phyloP scores from a whole-genome alignment of 2,888 invertebrate genomes.

The Melitaea athalia region DNA sequence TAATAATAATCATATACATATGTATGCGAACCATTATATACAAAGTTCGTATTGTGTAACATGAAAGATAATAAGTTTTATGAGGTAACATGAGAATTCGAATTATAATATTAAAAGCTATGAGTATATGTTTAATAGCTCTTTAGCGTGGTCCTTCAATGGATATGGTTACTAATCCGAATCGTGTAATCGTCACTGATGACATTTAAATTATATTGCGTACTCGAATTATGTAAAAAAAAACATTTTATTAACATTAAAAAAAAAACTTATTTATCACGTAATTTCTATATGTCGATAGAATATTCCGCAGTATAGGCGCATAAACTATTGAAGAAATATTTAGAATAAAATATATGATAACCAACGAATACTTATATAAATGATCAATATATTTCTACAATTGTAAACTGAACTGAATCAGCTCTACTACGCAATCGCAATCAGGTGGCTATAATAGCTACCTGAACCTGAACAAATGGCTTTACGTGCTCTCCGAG shows the following conservation, averaged over 20 bases:
- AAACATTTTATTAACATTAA: neutral
- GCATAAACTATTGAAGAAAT: no score
- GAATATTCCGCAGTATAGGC: no score
- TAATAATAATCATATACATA: conserved; percentile 26
- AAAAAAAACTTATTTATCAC: neutral
- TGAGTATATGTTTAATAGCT: conserved; percentile 1
- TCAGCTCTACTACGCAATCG: no score
- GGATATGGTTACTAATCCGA: neutral
- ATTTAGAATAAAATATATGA: no score
- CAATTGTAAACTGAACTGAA: no score
- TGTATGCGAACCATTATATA: conserved; percentile 25
- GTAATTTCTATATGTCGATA: no score
- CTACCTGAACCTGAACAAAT: no score
- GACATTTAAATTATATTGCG: conserved; percentile 9
- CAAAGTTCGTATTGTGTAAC: conserved; percentile 5
- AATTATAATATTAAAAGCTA: conserved; percentile 3
- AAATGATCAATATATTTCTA: no score
- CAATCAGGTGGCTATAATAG: no score
- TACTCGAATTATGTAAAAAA: neutral
- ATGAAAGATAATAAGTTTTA: conserved; percentile 3
- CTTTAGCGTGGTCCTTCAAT: neutral
- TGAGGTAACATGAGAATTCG: conserved; percentile 11
- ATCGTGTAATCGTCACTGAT: neutral
- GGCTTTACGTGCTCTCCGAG: no score
- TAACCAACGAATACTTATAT: no score